Evolutionary conservation across 2,113 vertebrate genomes (phyloP).

Genomic region (Corydoras maculifer): DNA sequence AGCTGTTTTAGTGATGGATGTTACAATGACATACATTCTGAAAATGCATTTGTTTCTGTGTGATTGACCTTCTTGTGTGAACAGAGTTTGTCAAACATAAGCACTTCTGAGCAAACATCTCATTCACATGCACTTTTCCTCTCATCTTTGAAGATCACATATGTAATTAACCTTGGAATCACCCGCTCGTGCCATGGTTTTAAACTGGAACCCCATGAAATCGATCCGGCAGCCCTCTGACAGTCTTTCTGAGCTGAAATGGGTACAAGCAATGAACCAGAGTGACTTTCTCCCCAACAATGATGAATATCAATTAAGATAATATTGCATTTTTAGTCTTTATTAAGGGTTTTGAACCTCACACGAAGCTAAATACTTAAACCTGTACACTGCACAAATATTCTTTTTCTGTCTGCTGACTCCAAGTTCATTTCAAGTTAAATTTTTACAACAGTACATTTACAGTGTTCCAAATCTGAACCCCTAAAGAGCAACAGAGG

Average conservation of each 20-base stretch:
- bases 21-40: too few relatives aligned
- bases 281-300: conserved; percentile 32
- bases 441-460: too few relatives aligned
- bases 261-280: conserved; percentile 22
- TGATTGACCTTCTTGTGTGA: too few relatives aligned
- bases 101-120: too few relatives aligned
- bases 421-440: too few relatives aligned
- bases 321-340: conserved; percentile 37
- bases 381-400: conserved; percentile 1
- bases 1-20: too few relatives aligned
- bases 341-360: conserved; percentile 34
- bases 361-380: conserved; percentile 25
- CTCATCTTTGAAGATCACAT: conserved; percentile 35
- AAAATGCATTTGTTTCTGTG: too few relatives aligned
- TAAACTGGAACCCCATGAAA: conserved; percentile 28
- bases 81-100: too few relatives aligned
- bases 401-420: too few relatives aligned
- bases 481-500: too few relatives aligned
- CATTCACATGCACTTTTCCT: neutral
- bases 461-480: too few relatives aligned
- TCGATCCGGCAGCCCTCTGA: conserved; percentile 26
- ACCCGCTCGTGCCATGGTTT: conserved; percentile 30
- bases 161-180: conserved; percentile 37
- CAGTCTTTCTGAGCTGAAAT: conserved; percentile 8
- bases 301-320: conserved; percentile 39